Percentiles rank a stretch among this genome's conserved stretches.
These are phyloP conservation scores for Forficula auricularia DNA, from an alignment of 1,140 invertebrate species.

Conservation along the genomic window DNA sequence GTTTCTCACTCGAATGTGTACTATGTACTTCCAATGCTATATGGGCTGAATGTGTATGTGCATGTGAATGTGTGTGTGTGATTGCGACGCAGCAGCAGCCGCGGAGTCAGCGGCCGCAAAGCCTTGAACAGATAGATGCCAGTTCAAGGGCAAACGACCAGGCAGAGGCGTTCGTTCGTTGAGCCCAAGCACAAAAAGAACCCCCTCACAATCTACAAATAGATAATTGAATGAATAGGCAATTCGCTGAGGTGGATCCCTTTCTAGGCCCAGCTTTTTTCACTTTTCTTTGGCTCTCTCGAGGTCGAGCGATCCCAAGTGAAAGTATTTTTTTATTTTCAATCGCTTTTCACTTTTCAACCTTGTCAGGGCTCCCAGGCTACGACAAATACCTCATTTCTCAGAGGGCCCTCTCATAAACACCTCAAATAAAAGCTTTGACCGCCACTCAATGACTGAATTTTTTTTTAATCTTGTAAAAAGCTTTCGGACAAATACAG, in stretches of 20 bases:
- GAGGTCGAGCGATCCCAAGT: background rate
- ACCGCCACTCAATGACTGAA: no score
- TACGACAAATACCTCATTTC: no score
- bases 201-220: no score
- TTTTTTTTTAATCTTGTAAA: no score
- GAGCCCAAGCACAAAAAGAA: constrained; percentile 11
- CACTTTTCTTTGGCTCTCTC: constrained; percentile 11
- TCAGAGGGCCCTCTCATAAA: no score
- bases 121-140: constrained; percentile 11
- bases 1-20: no score
- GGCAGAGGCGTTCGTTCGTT: constrained; percentile 8
- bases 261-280: no score
- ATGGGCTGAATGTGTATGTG: constrained; percentile 7
- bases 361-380: background rate
- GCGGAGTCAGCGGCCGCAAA: constrained; percentile 26
- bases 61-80: constrained; percentile 7
- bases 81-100: constrained; percentile 15
- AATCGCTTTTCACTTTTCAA: constrained; percentile 12
- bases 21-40: no score
- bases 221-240: no score
- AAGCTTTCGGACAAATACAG: no score
- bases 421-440: no score
- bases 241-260: no score
- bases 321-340: constrained; percentile 7
- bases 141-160: background rate